phyloP scores from a whole-genome alignment of 2,888 invertebrate genomes.

The Dynastes hyllus region DNA sequence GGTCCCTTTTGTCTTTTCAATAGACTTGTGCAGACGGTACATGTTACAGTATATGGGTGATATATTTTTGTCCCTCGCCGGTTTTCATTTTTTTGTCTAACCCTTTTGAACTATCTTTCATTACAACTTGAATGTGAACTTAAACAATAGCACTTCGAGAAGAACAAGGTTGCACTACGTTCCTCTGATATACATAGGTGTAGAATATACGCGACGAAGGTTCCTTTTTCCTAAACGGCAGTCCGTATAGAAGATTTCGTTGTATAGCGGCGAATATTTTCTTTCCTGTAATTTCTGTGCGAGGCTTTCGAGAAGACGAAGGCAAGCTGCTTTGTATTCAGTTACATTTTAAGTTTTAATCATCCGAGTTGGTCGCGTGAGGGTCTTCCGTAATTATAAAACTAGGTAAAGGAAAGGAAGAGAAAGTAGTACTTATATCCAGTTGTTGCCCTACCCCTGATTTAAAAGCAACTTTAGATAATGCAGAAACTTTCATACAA shows the following conservation, averaged over 20 bases:
- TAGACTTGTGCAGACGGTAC: conserved; percentile 48
- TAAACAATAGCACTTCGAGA: conserved; percentile 56
- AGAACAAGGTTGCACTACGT: conserved; percentile 41
- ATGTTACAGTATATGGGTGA: conserved; percentile 41
- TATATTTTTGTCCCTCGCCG: conserved; percentile 42
- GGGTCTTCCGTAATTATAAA: conserved; percentile 12
- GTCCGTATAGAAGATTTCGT: conserved; percentile 18
- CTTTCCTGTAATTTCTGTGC: conserved; percentile 39
- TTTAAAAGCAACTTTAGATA: neutral
- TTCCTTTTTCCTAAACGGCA: conserved; percentile 16
- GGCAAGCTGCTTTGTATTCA: conserved; percentile 36
- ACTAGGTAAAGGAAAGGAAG: conserved; percentile 12
- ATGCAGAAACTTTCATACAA: no score
- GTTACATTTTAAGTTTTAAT: conserved; percentile 42
- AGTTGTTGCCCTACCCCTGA: neutral
- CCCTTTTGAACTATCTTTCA: conserved; percentile 60
- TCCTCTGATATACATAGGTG: conserved; percentile 17
- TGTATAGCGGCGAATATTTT: conserved; percentile 41
- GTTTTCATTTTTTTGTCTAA: conserved; percentile 60
- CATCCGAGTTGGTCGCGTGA: conserved; percentile 30
- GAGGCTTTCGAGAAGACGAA: conserved; percentile 38
- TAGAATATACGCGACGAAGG: conserved; percentile 21
- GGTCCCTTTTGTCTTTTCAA: conserved; percentile 61
- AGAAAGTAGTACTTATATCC: neutral
- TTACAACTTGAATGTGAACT: conserved; percentile 59